A percentile compares a stretch with the other conserved stretches of the same genome.
These are phyloP conservation scores for Hipposideros larvatus DNA, from an alignment of 2,797 vertebrate species.

Conservation along the genomic window DNA sequence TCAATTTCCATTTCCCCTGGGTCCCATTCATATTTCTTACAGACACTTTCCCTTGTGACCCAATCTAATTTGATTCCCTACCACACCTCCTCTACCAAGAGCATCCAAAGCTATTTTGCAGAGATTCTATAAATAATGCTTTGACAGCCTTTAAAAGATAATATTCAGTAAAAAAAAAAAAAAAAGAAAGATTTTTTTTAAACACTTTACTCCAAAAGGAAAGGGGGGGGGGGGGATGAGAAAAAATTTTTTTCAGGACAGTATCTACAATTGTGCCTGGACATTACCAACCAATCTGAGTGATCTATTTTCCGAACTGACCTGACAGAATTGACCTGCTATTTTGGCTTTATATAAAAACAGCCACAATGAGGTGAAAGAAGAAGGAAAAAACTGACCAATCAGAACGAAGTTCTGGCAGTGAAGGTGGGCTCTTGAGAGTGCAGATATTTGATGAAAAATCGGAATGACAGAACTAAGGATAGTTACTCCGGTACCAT, in stretches of 20 bases:
- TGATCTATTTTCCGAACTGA: background rate
- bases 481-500: too few relatives aligned
- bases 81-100: constrained; percentile 66
- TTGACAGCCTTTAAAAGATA: constrained; percentile 65
- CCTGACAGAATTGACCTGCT: background rate
- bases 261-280: background rate
- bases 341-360: constrained; percentile 24
- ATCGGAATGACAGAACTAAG: background rate
- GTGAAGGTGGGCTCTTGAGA: background rate
- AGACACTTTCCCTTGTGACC: constrained; percentile 79
- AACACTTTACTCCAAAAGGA: background rate
- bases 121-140: constrained; percentile 78
- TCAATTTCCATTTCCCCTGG: constrained; percentile 64
- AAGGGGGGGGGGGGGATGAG: background rate
- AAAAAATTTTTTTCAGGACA: constrained; percentile 1
- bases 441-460: background rate
- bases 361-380: background rate
- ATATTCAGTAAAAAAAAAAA: background rate
- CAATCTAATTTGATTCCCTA: constrained; percentile 69
- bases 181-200: background rate
- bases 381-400: background rate
- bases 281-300: background rate
- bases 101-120: constrained; percentile 74
- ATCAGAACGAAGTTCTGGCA: background rate
- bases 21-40: constrained; percentile 73